Evolutionary conservation across 1,140 invertebrate genomes (phyloP).

Genomic region (Cydia strobilella): DNA sequence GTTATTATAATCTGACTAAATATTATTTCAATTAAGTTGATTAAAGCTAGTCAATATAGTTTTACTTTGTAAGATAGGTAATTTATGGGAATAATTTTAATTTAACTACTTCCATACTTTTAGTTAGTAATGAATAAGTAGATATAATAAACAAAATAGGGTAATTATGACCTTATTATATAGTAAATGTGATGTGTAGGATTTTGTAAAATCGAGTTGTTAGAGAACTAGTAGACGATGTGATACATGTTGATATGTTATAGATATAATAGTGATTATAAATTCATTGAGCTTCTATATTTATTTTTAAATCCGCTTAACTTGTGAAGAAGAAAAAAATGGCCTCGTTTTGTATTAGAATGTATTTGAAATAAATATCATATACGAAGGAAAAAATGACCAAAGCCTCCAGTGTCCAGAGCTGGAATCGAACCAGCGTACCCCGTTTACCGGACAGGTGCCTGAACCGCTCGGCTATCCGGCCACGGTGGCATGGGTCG

Average conservation of each 20-base stretch:
- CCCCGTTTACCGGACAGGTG: no score
- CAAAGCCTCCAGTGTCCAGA: no score
- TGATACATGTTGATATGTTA: slow-evolving; percentile 27
- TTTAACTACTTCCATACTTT: slow-evolving; percentile 19
- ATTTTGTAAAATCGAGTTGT: slow-evolving; percentile 35
- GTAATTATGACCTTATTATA: slow-evolving; percentile 35
- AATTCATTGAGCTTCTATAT: slow-evolving; percentile 14
- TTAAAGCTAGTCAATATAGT: neutral
- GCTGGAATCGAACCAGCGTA: no score
- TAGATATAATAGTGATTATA: neutral
- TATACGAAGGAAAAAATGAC: no score
- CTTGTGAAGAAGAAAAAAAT: neutral
- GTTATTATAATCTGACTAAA: neutral
- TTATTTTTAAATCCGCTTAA: neutral
- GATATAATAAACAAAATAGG: slow-evolving; percentile 36
- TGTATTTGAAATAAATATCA: no score
- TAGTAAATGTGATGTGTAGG: slow-evolving; percentile 42
- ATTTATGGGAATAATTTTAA: neutral
- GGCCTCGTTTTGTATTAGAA: neutral
- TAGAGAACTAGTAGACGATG: slow-evolving; percentile 22
- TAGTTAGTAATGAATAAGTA: slow-evolving; percentile 11
- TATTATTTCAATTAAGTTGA: neutral
- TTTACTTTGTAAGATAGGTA: neutral
- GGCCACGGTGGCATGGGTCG: no score
- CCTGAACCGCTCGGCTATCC: no score